phyloP scores from a whole-genome alignment of 1,140 invertebrate species.

The Ctenoplectra terminalis region DNA sequence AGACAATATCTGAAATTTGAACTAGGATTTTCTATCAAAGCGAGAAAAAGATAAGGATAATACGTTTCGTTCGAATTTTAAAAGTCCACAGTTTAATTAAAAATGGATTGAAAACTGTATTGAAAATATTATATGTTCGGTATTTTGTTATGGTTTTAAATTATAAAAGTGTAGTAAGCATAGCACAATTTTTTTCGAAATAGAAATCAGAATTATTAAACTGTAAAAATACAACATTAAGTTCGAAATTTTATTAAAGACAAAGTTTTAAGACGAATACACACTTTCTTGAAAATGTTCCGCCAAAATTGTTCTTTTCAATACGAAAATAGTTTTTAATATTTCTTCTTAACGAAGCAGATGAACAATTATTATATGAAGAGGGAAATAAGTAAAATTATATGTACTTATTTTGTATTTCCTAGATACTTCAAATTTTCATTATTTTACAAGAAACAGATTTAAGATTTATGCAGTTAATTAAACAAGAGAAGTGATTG shows the following conservation, averaged over 20 bases:
- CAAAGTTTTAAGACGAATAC: not conserved
- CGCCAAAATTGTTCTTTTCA: not conserved
- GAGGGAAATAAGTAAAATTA: not conserved
- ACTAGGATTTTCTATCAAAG: not conserved
- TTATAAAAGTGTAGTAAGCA: not conserved
- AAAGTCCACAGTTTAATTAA: not conserved
- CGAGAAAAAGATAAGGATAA: not conserved
- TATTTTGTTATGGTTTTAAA: not conserved
- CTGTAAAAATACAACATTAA: not conserved
- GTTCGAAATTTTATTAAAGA: not conserved
- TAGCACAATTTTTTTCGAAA: not conserved
- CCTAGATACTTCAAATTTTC: not conserved
- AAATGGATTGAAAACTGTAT: not conserved
- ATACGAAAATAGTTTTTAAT: not conserved
- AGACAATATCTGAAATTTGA: constrained; percentile 2
- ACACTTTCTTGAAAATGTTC: not conserved
- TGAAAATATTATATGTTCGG: not conserved
- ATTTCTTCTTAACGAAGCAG: not conserved
- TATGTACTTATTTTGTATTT: constrained; percentile 1
- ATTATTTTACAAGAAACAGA: not conserved
- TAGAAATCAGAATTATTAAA: not conserved
- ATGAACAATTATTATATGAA: not conserved
- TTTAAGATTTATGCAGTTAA: not conserved
- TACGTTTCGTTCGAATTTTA: not conserved
- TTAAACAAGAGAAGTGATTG: not conserved